A percentile compares a stretch with the other conserved stretches of the same genome.
Evolutionary conservation across 2,797 vertebrate genomes (phyloP).

Genomic region (Tapera naevia): DNA sequence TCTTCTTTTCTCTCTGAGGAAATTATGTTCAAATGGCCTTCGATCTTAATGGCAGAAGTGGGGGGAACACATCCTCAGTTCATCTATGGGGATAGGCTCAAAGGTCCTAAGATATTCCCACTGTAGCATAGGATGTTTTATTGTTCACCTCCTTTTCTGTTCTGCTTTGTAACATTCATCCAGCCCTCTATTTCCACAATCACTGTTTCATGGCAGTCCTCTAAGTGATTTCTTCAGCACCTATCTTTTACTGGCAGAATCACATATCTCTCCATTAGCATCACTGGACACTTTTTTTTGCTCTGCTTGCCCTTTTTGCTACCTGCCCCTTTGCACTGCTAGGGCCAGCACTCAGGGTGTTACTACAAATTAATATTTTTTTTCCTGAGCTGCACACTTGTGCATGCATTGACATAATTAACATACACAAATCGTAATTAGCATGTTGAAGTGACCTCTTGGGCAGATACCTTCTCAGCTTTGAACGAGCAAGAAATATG

Average conservation of each 20-base stretch:
- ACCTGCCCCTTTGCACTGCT: background rate
- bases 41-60: background rate
- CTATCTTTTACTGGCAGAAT: background rate
- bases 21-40: background rate
- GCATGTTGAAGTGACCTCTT: constrained; percentile 53
- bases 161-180: background rate
- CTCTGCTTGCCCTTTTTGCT: constrained; percentile 19
- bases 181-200: background rate
- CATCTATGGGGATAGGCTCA: background rate
- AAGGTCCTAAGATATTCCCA: background rate
- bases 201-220: background rate
- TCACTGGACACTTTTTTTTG: constrained; percentile 10
- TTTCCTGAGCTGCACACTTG: background rate
- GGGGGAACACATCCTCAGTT: background rate
- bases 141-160: background rate
- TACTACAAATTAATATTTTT: constrained; percentile 46
- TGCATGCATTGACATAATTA: constrained; percentile 57
- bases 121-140: background rate
- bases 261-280: background rate
- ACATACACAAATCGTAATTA: constrained; percentile 66
- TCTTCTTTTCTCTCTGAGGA: background rate
- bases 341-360: constrained; percentile 26
- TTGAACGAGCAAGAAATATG: background rate
- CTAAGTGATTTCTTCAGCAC: background rate
- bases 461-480: background rate